Evolutionary conservation across 2,888 invertebrate genomes (phyloP).

Genomic region (Drosophila sordidula): DNA sequence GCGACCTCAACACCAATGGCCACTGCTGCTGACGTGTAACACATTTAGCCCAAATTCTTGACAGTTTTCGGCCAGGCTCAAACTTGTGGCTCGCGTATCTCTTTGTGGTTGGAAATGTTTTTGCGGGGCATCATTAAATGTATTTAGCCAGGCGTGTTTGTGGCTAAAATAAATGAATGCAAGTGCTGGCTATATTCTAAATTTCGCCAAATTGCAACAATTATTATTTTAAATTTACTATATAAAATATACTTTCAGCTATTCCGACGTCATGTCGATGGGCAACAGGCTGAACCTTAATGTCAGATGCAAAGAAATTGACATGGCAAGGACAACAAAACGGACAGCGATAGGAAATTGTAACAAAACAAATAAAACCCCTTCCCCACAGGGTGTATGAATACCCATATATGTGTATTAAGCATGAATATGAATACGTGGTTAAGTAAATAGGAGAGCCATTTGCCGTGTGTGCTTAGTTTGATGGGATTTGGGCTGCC

Average conservation of each 20-base stretch:
- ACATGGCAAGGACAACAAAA: conserved; percentile 9
- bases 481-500: conserved; percentile 39
- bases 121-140: conserved; percentile 43
- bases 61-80: conserved; percentile 12
- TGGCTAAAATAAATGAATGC: background rate
- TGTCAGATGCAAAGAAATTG: conserved; percentile 18
- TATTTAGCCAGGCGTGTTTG: conserved; percentile 39
- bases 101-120: too few relatives aligned
- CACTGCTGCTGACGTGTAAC: conserved; percentile 24
- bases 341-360: conserved; percentile 41
- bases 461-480: conserved; percentile 42
- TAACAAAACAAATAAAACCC: conserved; percentile 40
- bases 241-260: too few relatives aligned
- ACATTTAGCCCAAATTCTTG: conserved; percentile 19
- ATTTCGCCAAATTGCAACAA: too few relatives aligned
- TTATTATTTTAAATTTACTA: too few relatives aligned
- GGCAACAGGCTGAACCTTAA: background rate
- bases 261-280: background rate
- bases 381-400: background rate
- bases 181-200: too few relatives aligned
- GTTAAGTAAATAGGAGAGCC: conserved; percentile 39
- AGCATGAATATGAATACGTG: conserved; percentile 25
- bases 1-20: background rate
- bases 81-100: background rate
- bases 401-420: background rate